Percentiles rank a stretch among this genome's conserved stretches.
These are phyloP conservation scores for Mythimna impura DNA, from an alignment of 2,888 invertebrate species.

Conservation along the genomic window DNA sequence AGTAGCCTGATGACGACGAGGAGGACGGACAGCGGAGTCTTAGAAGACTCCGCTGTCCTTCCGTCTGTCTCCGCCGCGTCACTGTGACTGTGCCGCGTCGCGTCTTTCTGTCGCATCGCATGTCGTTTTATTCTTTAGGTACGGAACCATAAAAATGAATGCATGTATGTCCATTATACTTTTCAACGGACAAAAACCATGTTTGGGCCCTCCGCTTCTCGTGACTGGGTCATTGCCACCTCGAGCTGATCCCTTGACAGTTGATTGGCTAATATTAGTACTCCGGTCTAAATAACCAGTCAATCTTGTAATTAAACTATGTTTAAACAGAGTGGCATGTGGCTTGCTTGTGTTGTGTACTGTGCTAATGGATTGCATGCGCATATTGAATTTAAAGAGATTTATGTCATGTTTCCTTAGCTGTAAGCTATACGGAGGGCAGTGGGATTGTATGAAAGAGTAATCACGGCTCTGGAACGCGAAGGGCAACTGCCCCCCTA, in stretches of 20 bases:
- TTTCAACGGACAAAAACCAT: slow-evolving; percentile 13
- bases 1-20: no score
- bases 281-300: slow-evolving; percentile 48
- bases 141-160: no score
- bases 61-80: no score
- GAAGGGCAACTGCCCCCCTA: no score
- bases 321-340: slow-evolving; percentile 42
- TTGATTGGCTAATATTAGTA: slow-evolving; percentile 26
- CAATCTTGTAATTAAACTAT: slow-evolving; percentile 46
- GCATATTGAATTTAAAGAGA: slow-evolving; percentile 9
- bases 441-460: no score
- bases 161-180: no score
- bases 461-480: no score
- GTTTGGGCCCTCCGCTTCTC: slow-evolving; percentile 36
- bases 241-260: slow-evolving; percentile 30
- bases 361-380: slow-evolving; percentile 46
- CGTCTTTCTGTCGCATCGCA: no score
- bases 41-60: no score
- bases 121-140: no score
- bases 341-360: slow-evolving; percentile 38
- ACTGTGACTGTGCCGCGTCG: no score
- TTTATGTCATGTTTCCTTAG: background rate
- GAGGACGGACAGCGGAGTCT: no score
- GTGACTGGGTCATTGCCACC: slow-evolving; percentile 57
- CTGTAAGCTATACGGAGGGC: background rate